These are phyloP conservation scores for Cnemophilus loriae DNA, from an alignment of 2,113 vertebrate species.

Conservation along the genomic window DNA sequence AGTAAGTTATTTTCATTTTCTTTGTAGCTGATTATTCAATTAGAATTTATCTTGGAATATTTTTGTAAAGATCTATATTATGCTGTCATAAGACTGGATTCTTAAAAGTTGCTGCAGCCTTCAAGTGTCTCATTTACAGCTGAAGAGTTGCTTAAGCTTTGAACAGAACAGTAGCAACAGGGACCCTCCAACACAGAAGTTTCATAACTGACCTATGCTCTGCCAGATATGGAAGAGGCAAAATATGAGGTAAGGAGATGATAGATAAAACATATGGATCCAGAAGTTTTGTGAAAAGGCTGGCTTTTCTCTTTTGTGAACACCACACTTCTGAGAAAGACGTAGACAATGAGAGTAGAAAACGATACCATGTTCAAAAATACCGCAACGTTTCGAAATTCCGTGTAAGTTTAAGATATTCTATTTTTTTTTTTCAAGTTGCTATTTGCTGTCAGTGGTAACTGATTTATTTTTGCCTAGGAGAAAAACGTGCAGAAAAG, in stretches of 20 bases:
- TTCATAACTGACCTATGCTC: neutral
- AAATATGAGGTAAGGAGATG: neutral
- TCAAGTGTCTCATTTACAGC: neutral
- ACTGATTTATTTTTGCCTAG: neutral
- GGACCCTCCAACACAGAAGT: neutral
- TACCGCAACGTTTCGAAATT: neutral
- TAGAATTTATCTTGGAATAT: neutral
- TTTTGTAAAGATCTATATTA: neutral
- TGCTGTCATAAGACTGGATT: neutral
- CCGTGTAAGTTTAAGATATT: neutral
- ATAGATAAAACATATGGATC: neutral
- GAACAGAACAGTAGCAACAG: neutral
- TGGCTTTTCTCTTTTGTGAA: neutral
- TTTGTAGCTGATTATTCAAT: neutral
- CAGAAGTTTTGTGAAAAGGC: neutral
- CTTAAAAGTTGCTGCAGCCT: neutral
- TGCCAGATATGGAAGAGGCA: neutral
- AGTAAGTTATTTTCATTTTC: neutral
- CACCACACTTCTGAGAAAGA: neutral
- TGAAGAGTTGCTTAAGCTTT: neutral
- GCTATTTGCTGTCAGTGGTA: neutral
- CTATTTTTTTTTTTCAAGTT: neutral
- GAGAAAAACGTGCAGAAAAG: neutral
- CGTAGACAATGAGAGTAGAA: neutral
- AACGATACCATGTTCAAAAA: neutral